Evolutionary conservation across 1,140 invertebrate genomes (phyloP).

Genomic region (Drosophila kepulauana): DNA sequence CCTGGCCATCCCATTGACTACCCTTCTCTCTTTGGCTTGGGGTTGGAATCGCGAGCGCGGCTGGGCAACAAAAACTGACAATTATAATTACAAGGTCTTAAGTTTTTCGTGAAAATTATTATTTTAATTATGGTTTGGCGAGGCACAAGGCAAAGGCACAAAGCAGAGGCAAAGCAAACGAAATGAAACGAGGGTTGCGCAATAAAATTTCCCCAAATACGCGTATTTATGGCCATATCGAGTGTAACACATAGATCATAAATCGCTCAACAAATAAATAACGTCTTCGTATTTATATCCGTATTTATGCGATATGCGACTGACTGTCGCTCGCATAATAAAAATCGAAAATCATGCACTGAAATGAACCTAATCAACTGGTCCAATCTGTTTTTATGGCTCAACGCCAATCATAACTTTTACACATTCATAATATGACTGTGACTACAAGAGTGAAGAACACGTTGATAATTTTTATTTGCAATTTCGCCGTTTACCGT

Average conservation of each 20-base stretch:
- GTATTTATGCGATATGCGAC: constrained; percentile 54
- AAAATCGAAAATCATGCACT: constrained; percentile 42
- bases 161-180: too few species aligned
- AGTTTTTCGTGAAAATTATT: constrained; percentile 82
- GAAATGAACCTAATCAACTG: constrained; percentile 73
- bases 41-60: constrained; percentile 55
- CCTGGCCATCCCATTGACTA: background rate
- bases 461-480: constrained; percentile 83
- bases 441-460: constrained; percentile 22
- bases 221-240: constrained; percentile 62
- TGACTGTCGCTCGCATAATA: constrained; percentile 55
- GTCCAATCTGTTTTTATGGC: constrained; percentile 75
- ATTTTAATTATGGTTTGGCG: constrained; percentile 71
- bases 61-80: constrained; percentile 68
- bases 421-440: constrained; percentile 18
- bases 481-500: constrained; percentile 32
- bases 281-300: background rate
- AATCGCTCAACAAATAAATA: constrained; percentile 70
- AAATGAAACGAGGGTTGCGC: constrained; percentile 17
- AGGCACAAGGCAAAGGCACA: background rate
- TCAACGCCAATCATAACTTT: constrained; percentile 71
- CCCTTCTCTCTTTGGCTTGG: constrained; percentile 31
- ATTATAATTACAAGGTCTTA: constrained; percentile 83
- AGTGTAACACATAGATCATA: constrained; percentile 61
- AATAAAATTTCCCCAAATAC: constrained; percentile 47